Base-by-base conservation (phyloP, 2,797 vertebrate genomes). In the Squalus acanthias region DNA sequence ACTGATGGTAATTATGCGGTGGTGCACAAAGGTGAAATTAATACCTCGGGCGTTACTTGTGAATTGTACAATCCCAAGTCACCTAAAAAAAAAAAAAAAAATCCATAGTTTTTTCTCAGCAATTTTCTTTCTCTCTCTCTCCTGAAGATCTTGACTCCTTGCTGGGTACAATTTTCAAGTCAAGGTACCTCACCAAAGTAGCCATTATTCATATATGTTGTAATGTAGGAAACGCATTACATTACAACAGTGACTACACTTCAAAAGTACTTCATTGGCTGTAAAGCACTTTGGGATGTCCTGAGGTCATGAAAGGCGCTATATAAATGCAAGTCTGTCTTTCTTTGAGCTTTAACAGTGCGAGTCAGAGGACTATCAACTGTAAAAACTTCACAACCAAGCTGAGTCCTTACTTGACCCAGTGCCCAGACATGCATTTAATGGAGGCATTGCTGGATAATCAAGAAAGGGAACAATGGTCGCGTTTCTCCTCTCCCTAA, bases 91-190 rank as follows among this genome's bases (percentile, higher is more conserved):
- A 76, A 13, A 82, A 91, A 91, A 91, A 57, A 29, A 60, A 15
- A 26, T 26, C 9, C 10, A 3, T 82, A 7, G 12, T 46, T 82
- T 65, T 91, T 63, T 91, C 24, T 91, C 89, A 57, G 22, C 50
- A 53, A 26, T 91, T 91, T n/a, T n/a, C 60, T 91, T 91, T 33
- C 57, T 91, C n/a, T 91, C n/a, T 91, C 29, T 89, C n/a, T 82
- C 15, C 5, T 46, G 63, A 39, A 65, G 63, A 6, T 3, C 17
- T 67, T 67, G n/a, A 20, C 63, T 67, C 33, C 60, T 39, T 39
- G n/a, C 33, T 93, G n/a, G 60, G 65, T 65, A 93, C n/a, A 8
- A 91, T 91, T 91, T 91, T 65, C 60, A 91, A 91, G 13, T 12
- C n/a, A 82, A 24, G 50, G 50, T 57, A 53, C 26, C 53, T 89